Base-by-base conservation (phyloP, 2,888 invertebrate species). In the Odontocerum albicorne region DNA sequence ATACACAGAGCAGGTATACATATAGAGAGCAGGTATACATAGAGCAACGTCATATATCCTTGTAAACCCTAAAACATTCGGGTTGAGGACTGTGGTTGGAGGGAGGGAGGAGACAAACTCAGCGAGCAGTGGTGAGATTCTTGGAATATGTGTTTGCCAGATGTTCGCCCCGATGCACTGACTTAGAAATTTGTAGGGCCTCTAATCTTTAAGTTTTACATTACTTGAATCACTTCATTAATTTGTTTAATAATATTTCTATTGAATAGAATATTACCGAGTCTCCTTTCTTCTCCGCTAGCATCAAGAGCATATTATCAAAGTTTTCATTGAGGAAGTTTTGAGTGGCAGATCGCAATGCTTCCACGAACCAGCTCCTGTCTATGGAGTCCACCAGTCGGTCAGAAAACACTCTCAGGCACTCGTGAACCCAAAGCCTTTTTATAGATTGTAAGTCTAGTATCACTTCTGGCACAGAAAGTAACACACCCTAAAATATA, bases 391-490 rank as follows among this genome's bases (percentile, higher is more conserved):
- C 94, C 0, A 92, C 86, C 55, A 97, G 79, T 47, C 96, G 87
- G 73, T 97, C 97, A 53, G 92, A 88, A 70, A 94, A 97, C 1
- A 96, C 96, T 2, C 97, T 83, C 60, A 94, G 75, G 20, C 94
- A 86, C 75, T 96, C 96, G 68, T 96, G 96, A 1, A 95, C 88
- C 96, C 96, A 97, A 1, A 96, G 77, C 47, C 95, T 80, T 65
- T 96, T 93, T 82, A 96, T 91, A 0, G 90, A 87, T 40, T 83
- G 80, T 20, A 92, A 72, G 62, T 91, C 90, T 63, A 92, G 90
- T 66, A 91, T 92, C 2, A 93, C 92, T 75, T 95, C 95, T 0
- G 96, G 96, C 3, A 92, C 92, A 0, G 96, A 96, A 1, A 96
- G 71, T 4, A 96, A 73, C 0, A 96, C 90, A 6, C 96, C 96